These are phyloP conservation scores for Thecophora atra DNA, from an alignment of 2,888 invertebrate genomes.

Conservation along the genomic window DNA sequence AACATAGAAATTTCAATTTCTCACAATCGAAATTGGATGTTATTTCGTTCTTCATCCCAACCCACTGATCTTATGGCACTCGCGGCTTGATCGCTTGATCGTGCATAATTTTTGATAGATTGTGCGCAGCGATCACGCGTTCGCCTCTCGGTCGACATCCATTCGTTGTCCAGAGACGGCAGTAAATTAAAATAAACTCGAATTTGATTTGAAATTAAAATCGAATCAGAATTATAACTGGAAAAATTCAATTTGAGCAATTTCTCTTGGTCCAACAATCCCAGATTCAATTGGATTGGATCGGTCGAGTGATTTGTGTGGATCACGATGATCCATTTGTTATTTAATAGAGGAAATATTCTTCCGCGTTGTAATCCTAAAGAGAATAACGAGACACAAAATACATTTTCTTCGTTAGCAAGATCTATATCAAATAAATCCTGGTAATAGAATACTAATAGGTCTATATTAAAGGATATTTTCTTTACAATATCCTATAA, in stretches of 20 bases:
- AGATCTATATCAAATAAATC: too few relatives aligned
- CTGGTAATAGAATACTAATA: too few relatives aligned
- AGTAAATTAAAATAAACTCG: slow-evolving; percentile 39
- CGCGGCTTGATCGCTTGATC: slow-evolving; percentile 30
- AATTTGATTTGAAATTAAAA: slow-evolving; percentile 41
- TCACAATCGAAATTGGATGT: slow-evolving; percentile 1
- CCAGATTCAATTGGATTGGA: not conserved
- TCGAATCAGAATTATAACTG: slow-evolving; percentile 37
- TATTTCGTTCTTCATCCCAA: slow-evolving; percentile 11
- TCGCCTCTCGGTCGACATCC: not conserved
- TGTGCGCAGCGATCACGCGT: not conserved
- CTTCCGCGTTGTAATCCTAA: slow-evolving; percentile 4
- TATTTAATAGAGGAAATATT: not conserved
- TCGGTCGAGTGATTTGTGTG: not conserved
- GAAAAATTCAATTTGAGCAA: slow-evolving; percentile 31
- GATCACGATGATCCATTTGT: not conserved
- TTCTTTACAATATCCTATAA: too few relatives aligned
- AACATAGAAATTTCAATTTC: slow-evolving; percentile 29
- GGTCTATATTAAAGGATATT: too few relatives aligned
- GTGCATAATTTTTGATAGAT: slow-evolving; percentile 39
- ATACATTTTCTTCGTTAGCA: too few relatives aligned
- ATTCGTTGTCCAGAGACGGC: slow-evolving; percentile 4
- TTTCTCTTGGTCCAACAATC: slow-evolving; percentile 29
- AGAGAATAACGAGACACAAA: too few relatives aligned
- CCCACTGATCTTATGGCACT: not conserved